Evolutionary conservation across 2,797 vertebrate genomes (phyloP).

Genomic region (Lophius americanus): DNA sequence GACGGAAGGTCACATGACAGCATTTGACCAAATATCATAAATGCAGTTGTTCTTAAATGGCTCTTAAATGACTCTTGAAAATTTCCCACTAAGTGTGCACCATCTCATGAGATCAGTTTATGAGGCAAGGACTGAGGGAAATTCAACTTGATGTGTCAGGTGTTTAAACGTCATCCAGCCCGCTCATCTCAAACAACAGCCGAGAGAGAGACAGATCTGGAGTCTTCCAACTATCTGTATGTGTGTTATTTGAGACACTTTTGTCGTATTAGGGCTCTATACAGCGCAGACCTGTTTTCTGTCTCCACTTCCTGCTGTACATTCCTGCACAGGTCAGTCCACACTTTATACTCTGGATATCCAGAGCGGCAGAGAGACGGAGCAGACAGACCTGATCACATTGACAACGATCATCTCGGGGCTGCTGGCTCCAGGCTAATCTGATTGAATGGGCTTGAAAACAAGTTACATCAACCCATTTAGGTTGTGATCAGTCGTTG

Average conservation of each 20-base stretch:
- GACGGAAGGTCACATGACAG: no score
- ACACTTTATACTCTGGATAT: slow-evolving; percentile 34
- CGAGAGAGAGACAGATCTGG: no score
- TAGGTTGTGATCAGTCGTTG: slow-evolving; percentile 66
- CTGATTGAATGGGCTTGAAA: slow-evolving; percentile 75
- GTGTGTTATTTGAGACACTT: not conserved
- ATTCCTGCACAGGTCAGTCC: slow-evolving; percentile 53
- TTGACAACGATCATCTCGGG: slow-evolving; percentile 67
- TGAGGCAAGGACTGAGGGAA: not conserved
- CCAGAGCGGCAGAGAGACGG: slow-evolving; percentile 22
- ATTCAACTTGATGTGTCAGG: not conserved
- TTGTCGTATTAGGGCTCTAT: not conserved
- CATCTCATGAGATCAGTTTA: no score
- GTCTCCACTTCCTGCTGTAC: slow-evolving; percentile 3
- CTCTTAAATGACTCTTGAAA: no score
- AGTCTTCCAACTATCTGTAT: no score
- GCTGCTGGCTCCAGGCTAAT: slow-evolving; percentile 79
- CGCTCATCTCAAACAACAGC: not conserved
- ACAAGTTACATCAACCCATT: slow-evolving; percentile 77
- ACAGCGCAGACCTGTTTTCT: slow-evolving; percentile 27
- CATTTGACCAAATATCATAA: no score
- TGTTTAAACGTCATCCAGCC: not conserved
- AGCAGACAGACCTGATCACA: slow-evolving; percentile 44
- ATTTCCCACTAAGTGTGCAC: no score
- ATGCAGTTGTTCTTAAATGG: no score